Evolutionary conservation across 2,888 invertebrate genomes (phyloP).

Genomic region (Andrena bicolor): DNA sequence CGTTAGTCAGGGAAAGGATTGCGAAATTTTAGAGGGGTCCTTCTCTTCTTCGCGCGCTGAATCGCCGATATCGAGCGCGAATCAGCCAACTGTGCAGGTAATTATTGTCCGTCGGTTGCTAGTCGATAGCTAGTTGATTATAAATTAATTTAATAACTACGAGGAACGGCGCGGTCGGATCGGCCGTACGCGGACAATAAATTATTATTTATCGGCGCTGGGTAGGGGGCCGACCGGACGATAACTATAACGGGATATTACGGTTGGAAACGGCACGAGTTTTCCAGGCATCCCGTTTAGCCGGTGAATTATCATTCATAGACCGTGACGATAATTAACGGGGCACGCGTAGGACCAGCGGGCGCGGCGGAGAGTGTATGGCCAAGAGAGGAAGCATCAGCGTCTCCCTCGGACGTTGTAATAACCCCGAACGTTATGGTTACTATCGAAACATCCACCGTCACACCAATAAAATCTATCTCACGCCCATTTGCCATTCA

Average conservation of each 20-base stretch:
- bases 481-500: slow-evolving; percentile 69
- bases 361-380: neutral
- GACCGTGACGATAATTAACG: slow-evolving; percentile 59
- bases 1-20: no score
- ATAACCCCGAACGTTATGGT: slow-evolving; percentile 53
- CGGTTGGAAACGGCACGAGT: slow-evolving; percentile 20
- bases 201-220: slow-evolving; percentile 59
- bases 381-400: slow-evolving; percentile 25
- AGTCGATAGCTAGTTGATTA: slow-evolving; percentile 57
- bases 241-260: slow-evolving; percentile 48
- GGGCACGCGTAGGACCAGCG: slow-evolving; percentile 12
- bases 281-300: slow-evolving; percentile 45
- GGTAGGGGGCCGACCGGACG: neutral
- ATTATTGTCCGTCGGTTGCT: slow-evolving; percentile 40
- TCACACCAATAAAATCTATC: slow-evolving; percentile 67
- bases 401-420: slow-evolving; percentile 38
- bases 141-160: slow-evolving; percentile 68
- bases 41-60: neutral
- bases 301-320: slow-evolving; percentile 61
- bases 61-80: slow-evolving; percentile 18
- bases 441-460: slow-evolving; percentile 41
- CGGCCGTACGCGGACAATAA: slow-evolving; percentile 42
- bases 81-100: slow-evolving; percentile 20
- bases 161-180: slow-evolving; percentile 22
- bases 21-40: no score